Evolutionary conservation across 1,140 invertebrate genomes (phyloP).

Genomic region (Trissolcus basalis): DNA sequence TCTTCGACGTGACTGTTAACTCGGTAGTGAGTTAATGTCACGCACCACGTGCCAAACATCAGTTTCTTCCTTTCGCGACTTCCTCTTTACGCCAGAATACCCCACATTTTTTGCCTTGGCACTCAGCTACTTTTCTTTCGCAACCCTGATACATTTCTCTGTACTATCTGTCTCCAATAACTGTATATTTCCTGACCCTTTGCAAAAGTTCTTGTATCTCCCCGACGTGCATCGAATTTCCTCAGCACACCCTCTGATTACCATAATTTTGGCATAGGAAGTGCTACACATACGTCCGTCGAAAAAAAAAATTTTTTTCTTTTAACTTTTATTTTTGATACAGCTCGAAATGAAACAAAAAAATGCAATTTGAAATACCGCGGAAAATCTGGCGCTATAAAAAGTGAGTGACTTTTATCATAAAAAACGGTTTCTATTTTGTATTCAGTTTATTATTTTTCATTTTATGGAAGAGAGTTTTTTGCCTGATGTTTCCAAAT

Average conservation of each 20-base stretch:
- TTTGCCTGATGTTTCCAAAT: too few species aligned
- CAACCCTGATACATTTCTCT: slow-evolving; percentile 15
- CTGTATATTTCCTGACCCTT: slow-evolving; percentile 46
- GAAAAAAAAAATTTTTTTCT: too few species aligned
- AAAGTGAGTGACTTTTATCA: too few species aligned
- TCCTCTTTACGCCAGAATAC: slow-evolving; percentile 41
- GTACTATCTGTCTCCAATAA: slow-evolving; percentile 53
- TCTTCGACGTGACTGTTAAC: slow-evolving; percentile 34
- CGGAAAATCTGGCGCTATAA: too few species aligned
- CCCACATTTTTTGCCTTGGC: slow-evolving; percentile 39
- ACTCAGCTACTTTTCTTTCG: slow-evolving; percentile 43
- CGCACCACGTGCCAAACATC: slow-evolving; percentile 50
- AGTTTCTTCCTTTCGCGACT: slow-evolving; percentile 40
- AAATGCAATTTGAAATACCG: too few species aligned
- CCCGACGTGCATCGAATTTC: slow-evolving; percentile 47
- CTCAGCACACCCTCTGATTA: slow-evolving; percentile 23
- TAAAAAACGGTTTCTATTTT: too few species aligned
- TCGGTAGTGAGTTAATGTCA: slow-evolving; percentile 43
- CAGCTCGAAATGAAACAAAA: too few species aligned
- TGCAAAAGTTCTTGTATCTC: slow-evolving; percentile 35
- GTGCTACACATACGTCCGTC: not conserved
- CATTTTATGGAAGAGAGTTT: too few species aligned
- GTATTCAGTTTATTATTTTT: too few species aligned
- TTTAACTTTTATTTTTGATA: too few species aligned
- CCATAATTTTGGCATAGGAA: slow-evolving; percentile 41